These are phyloP conservation scores for Dromiciops gliroides DNA, from an alignment of 2,113 vertebrate genomes.

Conservation along the genomic window DNA sequence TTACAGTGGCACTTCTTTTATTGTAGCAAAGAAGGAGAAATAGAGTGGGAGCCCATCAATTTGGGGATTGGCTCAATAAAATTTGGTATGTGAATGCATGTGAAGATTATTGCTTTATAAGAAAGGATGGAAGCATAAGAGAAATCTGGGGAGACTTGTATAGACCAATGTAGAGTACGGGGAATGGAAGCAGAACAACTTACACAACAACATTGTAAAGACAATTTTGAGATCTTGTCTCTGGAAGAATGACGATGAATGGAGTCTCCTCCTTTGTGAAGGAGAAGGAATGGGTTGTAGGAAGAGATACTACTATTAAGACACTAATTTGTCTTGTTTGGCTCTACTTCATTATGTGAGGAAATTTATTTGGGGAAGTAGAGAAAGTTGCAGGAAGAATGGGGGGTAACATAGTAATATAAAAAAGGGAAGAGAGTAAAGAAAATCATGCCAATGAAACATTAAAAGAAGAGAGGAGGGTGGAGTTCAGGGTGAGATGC, in stretches of 20 bases:
- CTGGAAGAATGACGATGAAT: neutral
- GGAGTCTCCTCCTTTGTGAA: too few species aligned
- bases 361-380: too few species aligned
- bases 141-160: neutral
- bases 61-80: neutral
- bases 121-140: neutral
- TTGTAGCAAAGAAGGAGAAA: neutral
- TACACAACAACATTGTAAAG: neutral
- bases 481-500: neutral
- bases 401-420: neutral
- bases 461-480: neutral
- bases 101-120: neutral
- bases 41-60: neutral
- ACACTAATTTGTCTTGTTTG: neutral
- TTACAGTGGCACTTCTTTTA: neutral
- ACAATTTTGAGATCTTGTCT: neutral
- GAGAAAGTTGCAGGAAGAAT: neutral
- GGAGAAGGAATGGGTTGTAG: too few species aligned
- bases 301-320: neutral
- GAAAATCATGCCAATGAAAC: neutral
- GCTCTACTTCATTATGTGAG: neutral
- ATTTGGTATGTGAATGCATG: neutral
- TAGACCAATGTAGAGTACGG: neutral
- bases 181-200: neutral
- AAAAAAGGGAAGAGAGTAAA: neutral